These are phyloP conservation scores for Perca fluviatilis DNA, from an alignment of 2,113 vertebrate genomes.

Conservation along the genomic window DNA sequence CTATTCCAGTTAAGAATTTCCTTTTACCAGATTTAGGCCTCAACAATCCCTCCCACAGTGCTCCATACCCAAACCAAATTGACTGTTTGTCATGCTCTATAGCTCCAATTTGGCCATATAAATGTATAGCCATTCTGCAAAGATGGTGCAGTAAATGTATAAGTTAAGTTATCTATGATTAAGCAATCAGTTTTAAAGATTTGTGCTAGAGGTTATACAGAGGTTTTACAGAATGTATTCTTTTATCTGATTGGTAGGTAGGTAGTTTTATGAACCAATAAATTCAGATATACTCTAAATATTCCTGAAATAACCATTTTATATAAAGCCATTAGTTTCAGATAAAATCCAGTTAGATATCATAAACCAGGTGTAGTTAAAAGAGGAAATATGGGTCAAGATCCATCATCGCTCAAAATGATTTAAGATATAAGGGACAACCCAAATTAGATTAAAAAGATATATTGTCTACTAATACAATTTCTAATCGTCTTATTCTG, in stretches of 20 bases:
- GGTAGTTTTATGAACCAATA: constrained; percentile 1
- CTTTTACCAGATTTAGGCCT: constrained; percentile 61
- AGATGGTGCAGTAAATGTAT: not conserved
- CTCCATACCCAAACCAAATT: not conserved
- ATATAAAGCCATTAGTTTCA: constrained; percentile 15
- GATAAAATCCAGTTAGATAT: constrained; percentile 12
- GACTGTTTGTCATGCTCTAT: not conserved
- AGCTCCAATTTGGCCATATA: not conserved
- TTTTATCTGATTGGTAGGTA: not conserved
- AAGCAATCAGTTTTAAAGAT: constrained; percentile 23
- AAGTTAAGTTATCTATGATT: not conserved
- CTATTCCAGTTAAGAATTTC: constrained; percentile 72
- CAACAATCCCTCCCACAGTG: constrained; percentile 43
- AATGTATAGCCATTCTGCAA: not conserved
- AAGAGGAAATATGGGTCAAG: not conserved
- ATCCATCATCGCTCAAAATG: not conserved
- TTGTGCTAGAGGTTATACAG: not conserved
- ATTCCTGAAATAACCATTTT: constrained; percentile 15
- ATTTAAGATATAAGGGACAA: not conserved
- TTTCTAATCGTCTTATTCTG: constrained; percentile 34
- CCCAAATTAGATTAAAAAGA: not conserved
- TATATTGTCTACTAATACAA: not conserved
- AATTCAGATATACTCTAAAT: constrained; percentile 22
- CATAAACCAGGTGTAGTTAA: not conserved
- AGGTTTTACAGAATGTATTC: constrained; percentile 16